Conservation (phyloP, 2,888 invertebrate species). For the Drosophila borealis region DNA sequence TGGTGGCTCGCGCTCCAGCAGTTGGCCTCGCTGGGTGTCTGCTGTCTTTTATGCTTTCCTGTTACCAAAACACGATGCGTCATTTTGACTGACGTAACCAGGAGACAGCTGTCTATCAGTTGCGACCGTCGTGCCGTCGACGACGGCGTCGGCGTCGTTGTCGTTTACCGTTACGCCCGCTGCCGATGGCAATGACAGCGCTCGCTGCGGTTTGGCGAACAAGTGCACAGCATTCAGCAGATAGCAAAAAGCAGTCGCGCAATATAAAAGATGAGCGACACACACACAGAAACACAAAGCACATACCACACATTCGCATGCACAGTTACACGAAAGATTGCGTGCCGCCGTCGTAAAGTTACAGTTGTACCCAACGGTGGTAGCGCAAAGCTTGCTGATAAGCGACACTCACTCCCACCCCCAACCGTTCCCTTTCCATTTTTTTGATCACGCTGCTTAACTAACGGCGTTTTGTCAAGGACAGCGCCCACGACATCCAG, state of each 20-base stretch:
- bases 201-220: constrained; percentile 82
- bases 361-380: constrained; percentile 39
- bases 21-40: constrained; percentile 24
- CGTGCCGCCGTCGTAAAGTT: constrained; percentile 30
- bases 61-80: constrained; percentile 85
- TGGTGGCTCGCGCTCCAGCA: constrained; percentile 58
- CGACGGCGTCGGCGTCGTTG: constrained; percentile 38
- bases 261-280: constrained; percentile 38
- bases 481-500: constrained; percentile 19
- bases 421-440: not conserved
- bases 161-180: constrained; percentile 77
- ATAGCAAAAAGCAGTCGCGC: constrained; percentile 16
- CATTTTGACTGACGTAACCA: constrained; percentile 85
- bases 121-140: constrained; percentile 68
- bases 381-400: constrained; percentile 37
- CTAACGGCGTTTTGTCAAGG: constrained; percentile 58
- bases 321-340: constrained; percentile 28
- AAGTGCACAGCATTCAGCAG: constrained; percentile 80
- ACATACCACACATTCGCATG: not conserved
- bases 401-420: not conserved
- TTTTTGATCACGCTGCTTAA: constrained; percentile 40
- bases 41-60: constrained; percentile 83
- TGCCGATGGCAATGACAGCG: constrained; percentile 69
- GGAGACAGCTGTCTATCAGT: constrained; percentile 85
- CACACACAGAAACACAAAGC: constrained; percentile 10